Percentiles rank a stretch among this genome's conserved stretches.
Conservation (phyloP, 2,113 vertebrate species). For the Ascaphus truei region DNA sequence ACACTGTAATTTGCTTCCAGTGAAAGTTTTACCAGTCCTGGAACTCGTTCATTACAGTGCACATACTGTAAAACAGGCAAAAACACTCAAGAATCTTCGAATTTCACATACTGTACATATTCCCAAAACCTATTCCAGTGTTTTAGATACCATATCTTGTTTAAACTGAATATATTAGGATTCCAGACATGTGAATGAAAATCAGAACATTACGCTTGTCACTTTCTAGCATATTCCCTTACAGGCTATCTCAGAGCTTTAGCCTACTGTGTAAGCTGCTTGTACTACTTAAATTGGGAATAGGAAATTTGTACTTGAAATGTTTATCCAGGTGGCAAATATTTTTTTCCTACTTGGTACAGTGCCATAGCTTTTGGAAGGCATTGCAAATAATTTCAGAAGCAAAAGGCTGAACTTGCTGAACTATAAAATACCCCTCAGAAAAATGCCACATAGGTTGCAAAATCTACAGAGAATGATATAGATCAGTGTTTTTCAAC, state of each 20-base stretch:
- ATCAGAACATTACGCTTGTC: slow-evolving; percentile 6
- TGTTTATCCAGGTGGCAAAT: slow-evolving; percentile 29
- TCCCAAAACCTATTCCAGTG: not conserved
- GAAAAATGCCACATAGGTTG: slow-evolving; percentile 9
- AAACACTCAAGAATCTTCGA: not conserved
- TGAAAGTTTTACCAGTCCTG: not conserved
- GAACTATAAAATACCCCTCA: slow-evolving; percentile 11
- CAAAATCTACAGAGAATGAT: no score
- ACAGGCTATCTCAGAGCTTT: not conserved
- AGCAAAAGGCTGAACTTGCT: not conserved
- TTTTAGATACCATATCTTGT: not conserved
- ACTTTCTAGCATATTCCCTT: not conserved
- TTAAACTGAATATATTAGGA: not conserved
- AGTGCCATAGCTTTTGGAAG: slow-evolving; percentile 7
- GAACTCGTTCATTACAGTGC: not conserved
- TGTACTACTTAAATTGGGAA: not conserved
- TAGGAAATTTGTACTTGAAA: slow-evolving; percentile 20
- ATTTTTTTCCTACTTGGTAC: slow-evolving; percentile 3
- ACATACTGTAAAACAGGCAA: not conserved
- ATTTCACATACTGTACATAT: not conserved
- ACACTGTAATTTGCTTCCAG: not conserved
- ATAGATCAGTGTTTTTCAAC: no score
- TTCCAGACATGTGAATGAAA: slow-evolving; percentile 4
- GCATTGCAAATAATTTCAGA: slow-evolving; percentile 18
- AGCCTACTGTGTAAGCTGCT: not conserved